These are phyloP conservation scores for Myodes glareolus DNA, from an alignment of 2,113 vertebrate species.

Conservation along the genomic window DNA sequence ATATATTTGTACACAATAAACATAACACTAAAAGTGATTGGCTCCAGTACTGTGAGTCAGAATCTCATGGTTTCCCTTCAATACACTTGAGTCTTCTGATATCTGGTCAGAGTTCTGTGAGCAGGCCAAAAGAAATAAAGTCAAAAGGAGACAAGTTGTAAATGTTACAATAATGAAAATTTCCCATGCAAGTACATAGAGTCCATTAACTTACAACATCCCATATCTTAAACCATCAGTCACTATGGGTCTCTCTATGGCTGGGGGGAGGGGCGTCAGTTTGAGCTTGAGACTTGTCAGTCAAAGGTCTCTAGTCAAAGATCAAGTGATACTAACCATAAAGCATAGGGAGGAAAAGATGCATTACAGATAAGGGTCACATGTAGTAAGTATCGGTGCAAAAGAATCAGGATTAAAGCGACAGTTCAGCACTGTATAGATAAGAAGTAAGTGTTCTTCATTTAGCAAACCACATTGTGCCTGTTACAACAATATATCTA, in stretches of 20 bases:
- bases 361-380: background rate
- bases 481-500: background rate
- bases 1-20: background rate
- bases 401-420: background rate
- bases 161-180: background rate
- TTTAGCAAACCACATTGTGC: background rate
- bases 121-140: background rate
- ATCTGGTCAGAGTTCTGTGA: background rate
- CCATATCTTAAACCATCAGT: background rate
- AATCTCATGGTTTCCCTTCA: background rate
- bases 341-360: background rate
- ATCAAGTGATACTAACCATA: background rate
- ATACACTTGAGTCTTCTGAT: background rate
- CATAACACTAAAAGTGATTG: background rate
- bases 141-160: background rate
- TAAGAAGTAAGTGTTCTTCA: background rate
- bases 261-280: background rate
- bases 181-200: background rate
- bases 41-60: background rate
- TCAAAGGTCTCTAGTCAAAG: background rate
- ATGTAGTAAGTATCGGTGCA: background rate
- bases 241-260: background rate
- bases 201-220: background rate
- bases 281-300: background rate
- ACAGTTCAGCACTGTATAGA: background rate